Evolutionary conservation across 2,888 invertebrate genomes (phyloP).

Genomic region (Chloroclystis v-ata): DNA sequence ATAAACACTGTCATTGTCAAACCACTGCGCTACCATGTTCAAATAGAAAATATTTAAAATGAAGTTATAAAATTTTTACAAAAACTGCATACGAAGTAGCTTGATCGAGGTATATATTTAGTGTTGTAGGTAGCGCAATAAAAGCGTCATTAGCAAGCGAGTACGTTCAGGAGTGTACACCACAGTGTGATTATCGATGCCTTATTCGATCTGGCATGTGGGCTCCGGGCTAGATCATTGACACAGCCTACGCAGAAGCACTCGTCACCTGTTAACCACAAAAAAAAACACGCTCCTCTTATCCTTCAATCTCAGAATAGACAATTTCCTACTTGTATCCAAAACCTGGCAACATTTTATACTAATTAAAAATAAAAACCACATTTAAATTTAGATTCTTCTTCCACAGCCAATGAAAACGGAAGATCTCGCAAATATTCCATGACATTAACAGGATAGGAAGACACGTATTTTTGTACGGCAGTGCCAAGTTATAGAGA

Average conservation of each 20-base stretch:
- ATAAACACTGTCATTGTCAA: too few relatives aligned
- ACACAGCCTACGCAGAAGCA: conserved; percentile 72
- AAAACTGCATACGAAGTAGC: too few relatives aligned
- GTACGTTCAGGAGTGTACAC: conserved; percentile 30
- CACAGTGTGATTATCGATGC: conserved; percentile 68
- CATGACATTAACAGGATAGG: conserved; percentile 56
- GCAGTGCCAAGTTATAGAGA: conserved; percentile 69
- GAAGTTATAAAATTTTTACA: too few relatives aligned
- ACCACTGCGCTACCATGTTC: too few relatives aligned
- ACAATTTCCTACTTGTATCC: conserved; percentile 9
- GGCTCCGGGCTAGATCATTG: conserved; percentile 75
- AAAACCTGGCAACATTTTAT: conserved; percentile 48
- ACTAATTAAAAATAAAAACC: conserved; percentile 17
- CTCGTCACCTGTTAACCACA: conserved; percentile 70
- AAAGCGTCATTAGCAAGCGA: conserved; percentile 40
- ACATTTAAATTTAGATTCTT: conserved; percentile 28
- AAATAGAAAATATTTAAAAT: too few relatives aligned
- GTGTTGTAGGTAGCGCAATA: conserved; percentile 33
- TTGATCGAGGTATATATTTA: neutral
- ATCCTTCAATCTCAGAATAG: conserved; percentile 50
- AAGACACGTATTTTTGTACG: conserved; percentile 70
- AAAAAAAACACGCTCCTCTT: conserved; percentile 53
- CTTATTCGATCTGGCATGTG: conserved; percentile 75
- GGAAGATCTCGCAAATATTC: conserved; percentile 71
- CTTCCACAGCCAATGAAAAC: conserved; percentile 64